These are phyloP conservation scores for Globicephala melas DNA, from an alignment of 2,113 vertebrate genomes.

Conservation along the genomic window DNA sequence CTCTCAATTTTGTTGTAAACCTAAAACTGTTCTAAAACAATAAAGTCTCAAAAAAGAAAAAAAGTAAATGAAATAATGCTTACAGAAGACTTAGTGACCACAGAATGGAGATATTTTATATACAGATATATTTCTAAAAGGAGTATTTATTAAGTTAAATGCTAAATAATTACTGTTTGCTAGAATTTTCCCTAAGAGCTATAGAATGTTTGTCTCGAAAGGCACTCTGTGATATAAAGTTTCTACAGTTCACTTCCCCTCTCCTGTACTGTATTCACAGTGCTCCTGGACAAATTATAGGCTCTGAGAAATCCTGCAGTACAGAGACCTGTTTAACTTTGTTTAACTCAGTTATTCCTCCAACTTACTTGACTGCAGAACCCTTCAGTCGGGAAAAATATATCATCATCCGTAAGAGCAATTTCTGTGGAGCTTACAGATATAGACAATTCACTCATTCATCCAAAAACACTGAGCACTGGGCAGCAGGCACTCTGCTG, in stretches of 20 bases:
- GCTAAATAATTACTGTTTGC: not conserved
- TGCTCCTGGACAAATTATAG: not conserved
- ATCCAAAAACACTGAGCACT: not conserved
- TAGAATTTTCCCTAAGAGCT: not conserved
- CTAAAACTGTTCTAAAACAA: not conserved
- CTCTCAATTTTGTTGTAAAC: not conserved
- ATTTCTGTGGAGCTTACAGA: not conserved
- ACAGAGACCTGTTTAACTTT: not conserved
- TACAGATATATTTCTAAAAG: not conserved
- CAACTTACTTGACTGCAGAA: not conserved
- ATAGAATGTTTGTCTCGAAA: not conserved
- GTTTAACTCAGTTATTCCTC: not conserved
- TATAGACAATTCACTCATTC: not conserved
- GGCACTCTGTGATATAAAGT: not conserved
- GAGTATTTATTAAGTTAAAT: not conserved
- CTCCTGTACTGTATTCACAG: not conserved
- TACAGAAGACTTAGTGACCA: not conserved
- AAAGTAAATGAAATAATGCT: not conserved
- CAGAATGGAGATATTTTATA: not conserved
- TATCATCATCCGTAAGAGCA: not conserved
- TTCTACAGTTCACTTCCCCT: not conserved
- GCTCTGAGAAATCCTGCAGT: not conserved
- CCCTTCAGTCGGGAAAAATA: not conserved
- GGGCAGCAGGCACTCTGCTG: not conserved
- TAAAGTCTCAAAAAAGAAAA: not conserved